phyloP scores from a whole-genome alignment of 2,797 vertebrate genomes.

The Phalanger gymnotis region DNA sequence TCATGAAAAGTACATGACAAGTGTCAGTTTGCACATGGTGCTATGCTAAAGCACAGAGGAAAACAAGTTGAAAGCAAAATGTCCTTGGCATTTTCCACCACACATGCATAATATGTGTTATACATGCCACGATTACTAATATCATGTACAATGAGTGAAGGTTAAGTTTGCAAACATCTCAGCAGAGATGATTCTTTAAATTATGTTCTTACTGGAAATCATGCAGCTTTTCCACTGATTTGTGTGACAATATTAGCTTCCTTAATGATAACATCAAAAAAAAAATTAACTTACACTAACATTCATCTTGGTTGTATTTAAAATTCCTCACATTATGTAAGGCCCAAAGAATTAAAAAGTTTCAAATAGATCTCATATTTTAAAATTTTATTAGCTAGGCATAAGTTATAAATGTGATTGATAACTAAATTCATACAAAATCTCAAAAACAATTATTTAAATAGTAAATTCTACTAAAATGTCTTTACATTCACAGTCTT shows the following conservation, averaged over 20 bases:
- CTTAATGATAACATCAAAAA: constrained; percentile 35
- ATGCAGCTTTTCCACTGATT: constrained; percentile 31
- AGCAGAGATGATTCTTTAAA: constrained; percentile 25
- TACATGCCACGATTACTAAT: not conserved
- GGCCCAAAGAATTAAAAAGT: not conserved
- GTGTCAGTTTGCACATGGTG: constrained; percentile 2
- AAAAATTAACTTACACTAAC: not conserved
- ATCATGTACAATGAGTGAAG: constrained; percentile 50
- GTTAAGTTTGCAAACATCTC: constrained; percentile 57
- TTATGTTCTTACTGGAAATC: constrained; percentile 48
- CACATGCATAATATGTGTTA: constrained; percentile 5
- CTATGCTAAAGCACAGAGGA: constrained; percentile 38
- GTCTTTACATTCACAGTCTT: not conserved
- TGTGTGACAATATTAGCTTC: constrained; percentile 49
- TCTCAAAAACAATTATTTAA: not conserved
- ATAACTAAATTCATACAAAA: not conserved
- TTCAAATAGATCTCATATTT: not conserved
- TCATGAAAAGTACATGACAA: constrained; percentile 30
- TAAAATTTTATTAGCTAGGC: not conserved
- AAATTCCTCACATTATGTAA: not conserved
- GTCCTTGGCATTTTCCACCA: constrained; percentile 33
- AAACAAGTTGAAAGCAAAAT: constrained; percentile 32
- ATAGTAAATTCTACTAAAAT: not conserved
- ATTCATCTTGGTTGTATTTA: not conserved
- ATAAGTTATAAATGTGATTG: not conserved